A percentile compares a stretch with the other conserved stretches of the same genome.
These are phyloP conservation scores for Myxocyprinus asiaticus DNA, from an alignment of 2,113 vertebrate genomes.

Conservation along the genomic window DNA sequence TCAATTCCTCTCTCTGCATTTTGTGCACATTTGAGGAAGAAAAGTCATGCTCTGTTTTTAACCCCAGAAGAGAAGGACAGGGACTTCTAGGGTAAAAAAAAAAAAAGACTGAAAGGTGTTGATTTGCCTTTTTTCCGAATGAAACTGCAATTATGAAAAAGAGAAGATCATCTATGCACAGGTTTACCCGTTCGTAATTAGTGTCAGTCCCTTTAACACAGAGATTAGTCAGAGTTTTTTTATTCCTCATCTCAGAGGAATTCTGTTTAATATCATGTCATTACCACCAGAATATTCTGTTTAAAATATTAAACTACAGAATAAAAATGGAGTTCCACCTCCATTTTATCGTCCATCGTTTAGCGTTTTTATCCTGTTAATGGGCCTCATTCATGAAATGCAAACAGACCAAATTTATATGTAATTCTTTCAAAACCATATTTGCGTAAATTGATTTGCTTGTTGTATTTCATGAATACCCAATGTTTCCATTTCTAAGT, in stretches of 20 bases:
- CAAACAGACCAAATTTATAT: neutral
- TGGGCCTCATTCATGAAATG: neutral
- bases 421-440: neutral
- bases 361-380: neutral
- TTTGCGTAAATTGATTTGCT: no score
- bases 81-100: no score
- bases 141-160: neutral
- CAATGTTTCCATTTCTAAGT: neutral
- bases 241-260: neutral
- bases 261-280: neutral
- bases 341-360: neutral
- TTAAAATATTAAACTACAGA: neutral
- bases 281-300: neutral
- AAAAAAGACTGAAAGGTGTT: neutral
- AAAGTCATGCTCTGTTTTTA: conserved; percentile 4
- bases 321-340: neutral
- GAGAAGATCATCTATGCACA: neutral
- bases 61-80: neutral
- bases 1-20: conserved; percentile 72
- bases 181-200: neutral
- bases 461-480: neutral
- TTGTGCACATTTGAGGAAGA: conserved; percentile 49
- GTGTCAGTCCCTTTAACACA: neutral
- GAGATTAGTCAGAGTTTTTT: neutral
- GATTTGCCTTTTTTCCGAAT: conserved; percentile 1